Evolutionary conservation across 2,888 invertebrate species (phyloP).

Genomic region (Oscheius sp.): DNA sequence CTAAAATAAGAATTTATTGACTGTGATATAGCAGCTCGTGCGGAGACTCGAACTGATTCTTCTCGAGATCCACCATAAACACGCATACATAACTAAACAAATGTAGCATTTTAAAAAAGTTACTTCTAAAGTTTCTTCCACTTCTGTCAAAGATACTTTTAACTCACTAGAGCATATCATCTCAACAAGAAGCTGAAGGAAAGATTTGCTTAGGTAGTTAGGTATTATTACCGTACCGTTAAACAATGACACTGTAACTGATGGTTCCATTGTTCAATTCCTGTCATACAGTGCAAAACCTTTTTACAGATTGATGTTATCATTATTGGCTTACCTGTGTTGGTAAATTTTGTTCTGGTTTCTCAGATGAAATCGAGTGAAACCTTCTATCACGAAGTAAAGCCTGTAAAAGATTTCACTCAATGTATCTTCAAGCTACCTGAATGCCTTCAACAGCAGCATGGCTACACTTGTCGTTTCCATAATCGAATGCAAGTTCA

Average conservation of each 20-base stretch:
- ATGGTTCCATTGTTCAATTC: constrained; percentile 60
- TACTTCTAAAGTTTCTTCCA: constrained; percentile 60
- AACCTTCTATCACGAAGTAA: constrained; percentile 57
- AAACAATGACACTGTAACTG: constrained; percentile 63
- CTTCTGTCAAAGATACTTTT: constrained; percentile 53
- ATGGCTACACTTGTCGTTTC: constrained; percentile 84
- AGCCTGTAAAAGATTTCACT: constrained; percentile 30
- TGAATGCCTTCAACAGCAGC: constrained; percentile 87
- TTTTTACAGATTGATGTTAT: constrained; percentile 21
- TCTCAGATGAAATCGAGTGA: constrained; percentile 44
- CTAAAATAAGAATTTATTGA: constrained; percentile 62
- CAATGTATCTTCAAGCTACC: constrained; percentile 74
- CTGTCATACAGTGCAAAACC: constrained; percentile 52
- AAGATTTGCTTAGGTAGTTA: not conserved
- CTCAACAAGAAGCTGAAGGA: constrained; percentile 61
- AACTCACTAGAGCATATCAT: constrained; percentile 61
- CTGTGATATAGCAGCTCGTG: constrained; percentile 66
- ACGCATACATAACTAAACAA: constrained; percentile 53
- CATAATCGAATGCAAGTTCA: constrained; percentile 87
- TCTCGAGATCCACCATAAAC: constrained; percentile 55
- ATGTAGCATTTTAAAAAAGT: not conserved
- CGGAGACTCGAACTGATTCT: constrained; percentile 57
- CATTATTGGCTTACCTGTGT: constrained; percentile 37
- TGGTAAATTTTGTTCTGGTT: constrained; percentile 44
- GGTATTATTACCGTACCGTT: constrained; percentile 48